Conservation (phyloP, 2,888 invertebrate species). For the Eutolmus rufibarbis region DNA sequence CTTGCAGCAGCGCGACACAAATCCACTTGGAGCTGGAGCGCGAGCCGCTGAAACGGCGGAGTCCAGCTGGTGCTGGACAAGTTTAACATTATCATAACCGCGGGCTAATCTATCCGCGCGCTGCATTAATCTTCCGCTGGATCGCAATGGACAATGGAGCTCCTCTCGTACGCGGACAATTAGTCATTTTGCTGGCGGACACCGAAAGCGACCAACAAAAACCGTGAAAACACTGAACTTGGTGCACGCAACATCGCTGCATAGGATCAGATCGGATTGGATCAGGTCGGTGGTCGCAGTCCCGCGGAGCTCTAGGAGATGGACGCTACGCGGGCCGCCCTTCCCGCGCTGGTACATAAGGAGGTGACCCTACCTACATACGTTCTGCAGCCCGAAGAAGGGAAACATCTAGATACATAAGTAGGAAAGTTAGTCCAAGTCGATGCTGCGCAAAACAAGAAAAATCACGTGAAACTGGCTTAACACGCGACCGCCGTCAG, state of each 20-base stretch:
- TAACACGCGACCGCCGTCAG: conserved; percentile 35
- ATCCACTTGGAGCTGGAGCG: background rate
- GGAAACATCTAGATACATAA: conserved; percentile 4
- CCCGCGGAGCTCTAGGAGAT: background rate
- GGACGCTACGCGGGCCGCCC: background rate
- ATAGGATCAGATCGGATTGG: background rate
- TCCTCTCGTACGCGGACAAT: conserved; percentile 36
- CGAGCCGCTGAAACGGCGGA: background rate
- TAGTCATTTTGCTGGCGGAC: conserved; percentile 38
- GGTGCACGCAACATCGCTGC: conserved; percentile 18
- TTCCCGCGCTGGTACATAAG: background rate
- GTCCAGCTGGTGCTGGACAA: conserved; percentile 28
- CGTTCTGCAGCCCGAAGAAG: background rate
- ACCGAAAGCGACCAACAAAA: conserved; percentile 14
- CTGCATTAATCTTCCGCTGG: conserved; percentile 28
- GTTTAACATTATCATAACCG: conserved; percentile 29
- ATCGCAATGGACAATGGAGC: conserved; percentile 37
- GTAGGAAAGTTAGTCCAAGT: conserved; percentile 1
- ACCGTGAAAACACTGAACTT: conserved; percentile 28
- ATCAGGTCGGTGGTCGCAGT: background rate
- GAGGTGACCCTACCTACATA: background rate
- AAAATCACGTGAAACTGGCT: conserved; percentile 9
- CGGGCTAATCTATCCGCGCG: conserved; percentile 23
- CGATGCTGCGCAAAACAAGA: background rate
- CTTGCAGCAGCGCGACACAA: conserved; percentile 1